Evolutionary conservation across 2,797 vertebrate genomes (phyloP).

Genomic region (Coluber constrictor): DNA sequence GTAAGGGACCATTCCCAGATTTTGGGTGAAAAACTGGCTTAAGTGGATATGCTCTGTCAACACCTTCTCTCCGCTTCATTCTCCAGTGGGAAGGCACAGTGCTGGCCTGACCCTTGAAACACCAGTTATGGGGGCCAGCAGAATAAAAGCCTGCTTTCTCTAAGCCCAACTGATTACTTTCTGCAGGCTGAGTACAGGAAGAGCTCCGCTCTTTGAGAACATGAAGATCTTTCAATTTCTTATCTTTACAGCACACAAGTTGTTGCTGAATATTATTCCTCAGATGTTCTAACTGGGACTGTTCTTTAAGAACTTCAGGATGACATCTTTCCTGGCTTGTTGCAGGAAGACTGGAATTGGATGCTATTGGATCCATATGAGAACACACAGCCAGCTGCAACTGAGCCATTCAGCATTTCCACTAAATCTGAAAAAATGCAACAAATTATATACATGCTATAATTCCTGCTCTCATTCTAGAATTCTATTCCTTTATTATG

Average conservation of each 20-base stretch:
- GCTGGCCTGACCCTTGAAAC: slow-evolving; percentile 38
- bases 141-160: slow-evolving; percentile 35
- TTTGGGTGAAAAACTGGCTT: slow-evolving; percentile 77
- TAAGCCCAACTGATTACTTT: slow-evolving; percentile 9
- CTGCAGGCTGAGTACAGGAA: slow-evolving; percentile 28
- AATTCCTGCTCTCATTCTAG: not conserved
- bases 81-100: slow-evolving; percentile 44
- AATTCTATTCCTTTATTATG: not conserved
- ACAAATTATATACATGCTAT: not conserved
- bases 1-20: slow-evolving; percentile 6
- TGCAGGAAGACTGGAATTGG: slow-evolving; percentile 47
- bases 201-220: slow-evolving; percentile 26
- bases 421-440: slow-evolving; percentile 50
- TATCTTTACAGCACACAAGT: slow-evolving; percentile 49
- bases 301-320: slow-evolving; percentile 8
- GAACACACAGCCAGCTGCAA: slow-evolving; percentile 58
- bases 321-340: slow-evolving; percentile 36
- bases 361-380: slow-evolving; percentile 36
- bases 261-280: slow-evolving; percentile 54
- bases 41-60: slow-evolving; percentile 74
- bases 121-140: slow-evolving; percentile 33
- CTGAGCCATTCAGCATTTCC: slow-evolving; percentile 61
- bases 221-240: slow-evolving; percentile 39
- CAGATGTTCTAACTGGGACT: slow-evolving; percentile 41
- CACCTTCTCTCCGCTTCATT: slow-evolving; percentile 56